Evolutionary conservation across 2,888 invertebrate species (phyloP), one percentile per base, ranked within the genome.

Genomic region (Zaprionus lineosus): DNA sequence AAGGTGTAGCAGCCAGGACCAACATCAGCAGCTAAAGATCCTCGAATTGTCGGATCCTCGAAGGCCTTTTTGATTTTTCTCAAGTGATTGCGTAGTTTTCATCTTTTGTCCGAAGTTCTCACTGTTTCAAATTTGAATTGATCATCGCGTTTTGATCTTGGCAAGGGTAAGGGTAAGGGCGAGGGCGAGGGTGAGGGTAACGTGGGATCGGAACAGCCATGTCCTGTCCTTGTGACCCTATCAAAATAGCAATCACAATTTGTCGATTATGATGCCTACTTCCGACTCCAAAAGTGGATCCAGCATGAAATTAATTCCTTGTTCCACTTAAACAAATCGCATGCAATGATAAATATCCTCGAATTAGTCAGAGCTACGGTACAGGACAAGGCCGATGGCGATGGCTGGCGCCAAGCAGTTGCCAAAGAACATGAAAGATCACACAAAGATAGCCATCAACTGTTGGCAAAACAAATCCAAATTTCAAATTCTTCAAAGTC

Each of bases 31-130:
- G 44, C 44, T 39, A 31, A 62, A 76, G 74, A 66, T 79, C 86
- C 84, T 85, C 63, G 58, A 41, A 37, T 53, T 19, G 9, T 50
- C n/a, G 36, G 12, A 73, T 60, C 61, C 74, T 73, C 55, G 39
- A 50, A 24, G 57, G 63, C 71, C 73, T 67, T 74, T 72, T 77
- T 85, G 85, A 87, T 85, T 87, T 85, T 85, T 85, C 85, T 85
- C 85, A 85, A 87, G 85, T 84, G 85, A 85, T 85, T 85, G 86
- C 71, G 83, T 82, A 68, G 86, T 86, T 86, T 86, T 84, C 83
- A 76, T 71, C 60, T 50, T 56, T 84, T 81, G 82, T 82, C n/a
- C 75, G 59, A 48, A 65, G 70, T 55, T 63, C 66, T 70, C 67
- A 81, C 70, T 82, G 82, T 82, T 78, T 82, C 68, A 75, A 86